Base-by-base conservation (phyloP, 1,140 invertebrate species). In the Ceratina japonica region DNA sequence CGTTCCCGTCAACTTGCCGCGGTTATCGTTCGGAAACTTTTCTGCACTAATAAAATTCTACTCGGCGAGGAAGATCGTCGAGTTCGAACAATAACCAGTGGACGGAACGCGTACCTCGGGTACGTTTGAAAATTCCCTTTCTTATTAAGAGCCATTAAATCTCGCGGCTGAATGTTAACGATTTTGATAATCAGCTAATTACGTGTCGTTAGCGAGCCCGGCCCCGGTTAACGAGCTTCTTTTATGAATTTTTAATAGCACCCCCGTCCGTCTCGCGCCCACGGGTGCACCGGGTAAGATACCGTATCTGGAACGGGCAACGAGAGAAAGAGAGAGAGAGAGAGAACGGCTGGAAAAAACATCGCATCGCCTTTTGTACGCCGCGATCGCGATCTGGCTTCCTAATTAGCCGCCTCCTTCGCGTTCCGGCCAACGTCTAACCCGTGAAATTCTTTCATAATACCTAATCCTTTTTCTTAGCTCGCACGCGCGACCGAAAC, bases 401-500 rank as follows among this genome's bases (percentile, higher is more conserved):
- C 16, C 54, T 71, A 77, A 77, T 77, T 77, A 77, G 66, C 5
- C 22, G 71, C 71, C 52, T 62, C 44, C 66, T 66, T 77, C 24
- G 8, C 27, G 27, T 16, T n/a, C 7, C 7, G 0, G 20, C 18
- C 44, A 61, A 69, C 51, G 61, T 70, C 44, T 52, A 61, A 62
- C 27, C 27, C 27, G 27, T 31, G 27, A 31, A 31, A 31, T 31
- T 31, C 27, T 31, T 31, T 31, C 27, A 31, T 31, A 31, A 31
- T 31, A 31, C 27, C 27, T 31, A 31, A 31, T 31, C 27, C 27
- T 31, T 31, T 4, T 31, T 31, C 27, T 31, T 31, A 31, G 2
- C 27, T 31, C 27, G 27, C 27, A 31, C 27, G 27, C 27, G 27
- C 27, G 27, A 31, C 2, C 27, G 4, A 31, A 31, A 31, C 2